Evolutionary conservation across 64 coral and sea anemone genomes (phyloP).

Genomic region (Trachythela sp.): DNA sequence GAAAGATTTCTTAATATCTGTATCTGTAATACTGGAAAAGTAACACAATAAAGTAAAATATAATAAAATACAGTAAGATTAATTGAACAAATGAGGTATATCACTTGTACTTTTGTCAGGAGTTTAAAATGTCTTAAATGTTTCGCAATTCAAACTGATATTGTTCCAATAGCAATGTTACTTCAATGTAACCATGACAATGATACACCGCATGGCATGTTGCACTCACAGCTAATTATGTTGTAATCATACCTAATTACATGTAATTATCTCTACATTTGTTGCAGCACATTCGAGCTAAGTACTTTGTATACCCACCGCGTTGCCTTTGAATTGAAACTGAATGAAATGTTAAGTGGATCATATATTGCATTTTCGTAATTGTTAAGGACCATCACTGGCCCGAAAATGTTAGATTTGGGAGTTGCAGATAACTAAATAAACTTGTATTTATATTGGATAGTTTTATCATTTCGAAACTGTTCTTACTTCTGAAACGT

Average conservation of each 20-base stretch:
- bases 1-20: too few species aligned
- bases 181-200: background rate
- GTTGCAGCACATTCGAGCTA: background rate
- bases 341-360: background rate
- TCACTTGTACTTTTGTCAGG: too few species aligned
- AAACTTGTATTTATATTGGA: too few species aligned
- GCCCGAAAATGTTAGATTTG: too few species aligned
- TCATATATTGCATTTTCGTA: too few species aligned
- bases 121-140: background rate
- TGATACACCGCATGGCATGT: background rate
- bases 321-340: background rate
- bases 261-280: background rate
- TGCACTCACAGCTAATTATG: background rate
- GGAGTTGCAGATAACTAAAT: too few species aligned
- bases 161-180: background rate
- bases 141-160: background rate
- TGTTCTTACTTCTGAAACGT: too few species aligned
- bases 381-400: too few species aligned
- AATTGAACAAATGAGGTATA: too few species aligned
- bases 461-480: too few species aligned
- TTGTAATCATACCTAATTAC: background rate
- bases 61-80: background rate
- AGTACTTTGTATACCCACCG: background rate
- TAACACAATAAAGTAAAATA: background rate
- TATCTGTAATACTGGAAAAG: too few species aligned